Conservation (phyloP, 1,140 invertebrate genomes). For the Solenopsis fugax region DNA sequence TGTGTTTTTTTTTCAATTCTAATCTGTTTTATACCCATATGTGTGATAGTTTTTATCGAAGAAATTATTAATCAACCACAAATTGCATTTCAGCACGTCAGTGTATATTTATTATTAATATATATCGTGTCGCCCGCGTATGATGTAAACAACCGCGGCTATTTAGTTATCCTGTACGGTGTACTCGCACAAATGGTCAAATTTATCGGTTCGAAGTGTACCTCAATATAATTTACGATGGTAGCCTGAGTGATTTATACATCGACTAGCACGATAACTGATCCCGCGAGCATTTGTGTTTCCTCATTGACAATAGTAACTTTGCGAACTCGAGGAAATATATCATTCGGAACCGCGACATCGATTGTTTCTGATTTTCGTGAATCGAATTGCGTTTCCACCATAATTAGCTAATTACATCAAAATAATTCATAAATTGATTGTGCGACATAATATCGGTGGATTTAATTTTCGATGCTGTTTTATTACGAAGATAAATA, state of each 20-base stretch:
- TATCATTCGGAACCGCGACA: neutral
- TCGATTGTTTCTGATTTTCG: conserved; percentile 45
- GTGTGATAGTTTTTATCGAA: neutral
- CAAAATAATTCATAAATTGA: conserved; percentile 23
- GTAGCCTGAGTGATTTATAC: conserved; percentile 54
- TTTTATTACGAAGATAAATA: neutral
- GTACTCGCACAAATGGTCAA: conserved; percentile 47
- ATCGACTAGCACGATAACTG: conserved; percentile 50
- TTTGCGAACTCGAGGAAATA: conserved; percentile 38
- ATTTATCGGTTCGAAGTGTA: conserved; percentile 55
- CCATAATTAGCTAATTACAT: conserved; percentile 13
- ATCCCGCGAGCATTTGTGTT: conserved; percentile 56
- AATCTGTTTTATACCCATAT: neutral
- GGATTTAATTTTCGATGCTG: neutral
- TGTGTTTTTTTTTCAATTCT: neutral
- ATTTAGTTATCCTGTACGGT: conserved; percentile 51
- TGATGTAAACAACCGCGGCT: conserved; percentile 53
- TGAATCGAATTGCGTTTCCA: conserved; percentile 2
- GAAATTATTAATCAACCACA: conserved; percentile 7
- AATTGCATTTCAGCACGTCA: conserved; percentile 27
- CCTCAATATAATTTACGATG: conserved; percentile 58
- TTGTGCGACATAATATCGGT: neutral
- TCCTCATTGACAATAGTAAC: conserved; percentile 54
- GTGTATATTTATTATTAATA: conserved; percentile 60
- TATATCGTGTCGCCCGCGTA: conserved; percentile 40